phyloP scores from a whole-genome alignment of 2,888 invertebrate genomes.

The Troilus luridus region DNA sequence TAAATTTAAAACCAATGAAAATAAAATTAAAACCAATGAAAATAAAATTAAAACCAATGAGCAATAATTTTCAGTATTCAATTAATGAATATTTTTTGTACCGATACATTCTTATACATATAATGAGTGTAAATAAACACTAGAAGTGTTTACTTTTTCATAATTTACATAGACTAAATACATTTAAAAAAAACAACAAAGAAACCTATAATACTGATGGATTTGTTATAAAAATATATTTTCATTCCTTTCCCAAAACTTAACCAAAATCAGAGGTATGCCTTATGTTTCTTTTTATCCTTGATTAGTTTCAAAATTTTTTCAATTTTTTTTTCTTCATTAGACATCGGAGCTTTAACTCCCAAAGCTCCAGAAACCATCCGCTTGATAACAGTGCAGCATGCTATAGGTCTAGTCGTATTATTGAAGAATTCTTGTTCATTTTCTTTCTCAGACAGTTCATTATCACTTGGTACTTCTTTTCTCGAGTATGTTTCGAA shows the following conservation, averaged over 20 bases:
- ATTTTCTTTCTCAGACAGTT: constrained; percentile 30
- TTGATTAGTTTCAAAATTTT: constrained; percentile 18
- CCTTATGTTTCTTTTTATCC: constrained; percentile 19
- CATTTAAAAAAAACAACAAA: background rate
- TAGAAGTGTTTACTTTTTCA: background rate
- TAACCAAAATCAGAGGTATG: constrained; percentile 23
- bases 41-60: background rate
- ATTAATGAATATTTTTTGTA: background rate
- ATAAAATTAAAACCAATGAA: background rate
- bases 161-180: background rate
- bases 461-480: constrained; percentile 23
- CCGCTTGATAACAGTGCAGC: constrained; percentile 20
- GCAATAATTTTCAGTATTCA: background rate
- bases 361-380: constrained; percentile 54
- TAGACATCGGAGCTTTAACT: constrained; percentile 14
- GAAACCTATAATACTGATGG: background rate
- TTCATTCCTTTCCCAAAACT: background rate
- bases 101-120: background rate
- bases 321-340: constrained; percentile 13
- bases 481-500: constrained; percentile 14
- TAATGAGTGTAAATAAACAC: background rate
- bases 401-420: constrained; percentile 15
- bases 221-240: constrained; percentile 29
- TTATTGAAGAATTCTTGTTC: background rate
- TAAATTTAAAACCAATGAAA: too few species aligned